Base-by-base conservation (phyloP, 2,888 invertebrate genomes). In the Anaspis maculata region DNA sequence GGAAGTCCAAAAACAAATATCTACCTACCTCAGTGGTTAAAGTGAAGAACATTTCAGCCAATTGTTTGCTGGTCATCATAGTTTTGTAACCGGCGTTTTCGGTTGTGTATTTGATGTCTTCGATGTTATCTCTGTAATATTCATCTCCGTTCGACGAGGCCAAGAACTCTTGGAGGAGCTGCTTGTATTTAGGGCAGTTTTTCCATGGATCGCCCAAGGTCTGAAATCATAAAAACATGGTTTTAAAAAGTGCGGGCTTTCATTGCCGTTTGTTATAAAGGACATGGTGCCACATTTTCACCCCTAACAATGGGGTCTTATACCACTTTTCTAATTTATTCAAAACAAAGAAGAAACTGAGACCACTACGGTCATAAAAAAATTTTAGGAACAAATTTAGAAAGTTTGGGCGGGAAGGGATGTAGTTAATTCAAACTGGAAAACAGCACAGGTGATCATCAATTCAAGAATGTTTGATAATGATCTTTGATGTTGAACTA, bases 21-120 rank as follows among this genome's bases (percentile, higher is more conserved):
- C n/a, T n/a, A n/a, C n/a, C n/a, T 39, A 48, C 49, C 39, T 51
- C 52, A 2, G 47, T 49, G 3, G 48, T 45, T 22, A 51, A 31
- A 2, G 50, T 48, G 22, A 52, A 52, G 30, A 48, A 52, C 13
- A 52, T 30, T 28, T 49, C 44, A 6, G 46, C 41, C 26, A 48
- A 40, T 12, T 28, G 25, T 34, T 49, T 48, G 28, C 46, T 46
- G 25, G 44, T 42, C 27, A 48, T 35, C 6, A 34, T 13, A 25
- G 39, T 33, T n/a, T n/a, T n/a, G n/a, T n/a, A n/a, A 1, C 52
- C 52, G 4, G 50, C 39, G 13, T 51, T 39, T 9, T 42, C 31
- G 15, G 41, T 41, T 30, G 48, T 23, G 25, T 46, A 44, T n/a
- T 36, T 27, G 6, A 42, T 41, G 10, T 42, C 12, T 11, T 44